A percentile compares a stretch with the other conserved stretches of the same genome.
phyloP scores from a whole-genome alignment of 2,888 invertebrate genomes.

The Drosophila anomalata region DNA sequence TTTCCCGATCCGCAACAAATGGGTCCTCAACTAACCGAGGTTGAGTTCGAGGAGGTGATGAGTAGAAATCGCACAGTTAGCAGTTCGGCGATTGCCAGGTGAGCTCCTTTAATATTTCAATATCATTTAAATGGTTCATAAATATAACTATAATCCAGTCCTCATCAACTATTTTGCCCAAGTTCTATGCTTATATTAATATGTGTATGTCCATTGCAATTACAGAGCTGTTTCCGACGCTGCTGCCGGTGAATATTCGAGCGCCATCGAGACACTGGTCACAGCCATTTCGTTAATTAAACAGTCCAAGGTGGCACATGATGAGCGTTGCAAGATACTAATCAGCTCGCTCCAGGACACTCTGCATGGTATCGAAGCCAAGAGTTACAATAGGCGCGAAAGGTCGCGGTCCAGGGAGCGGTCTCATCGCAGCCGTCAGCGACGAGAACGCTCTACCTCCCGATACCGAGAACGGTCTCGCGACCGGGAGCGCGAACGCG shows the following conservation, averaged over 20 bases:
- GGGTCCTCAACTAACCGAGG: constrained; percentile 90
- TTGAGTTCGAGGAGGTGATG: constrained; percentile 99
- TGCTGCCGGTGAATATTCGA: constrained; percentile 98
- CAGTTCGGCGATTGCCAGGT: constrained; percentile 95
- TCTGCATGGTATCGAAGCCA: constrained; percentile 97
- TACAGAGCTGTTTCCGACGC: constrained; percentile 97
- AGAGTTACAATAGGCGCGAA: constrained; percentile 94
- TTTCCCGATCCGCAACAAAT: constrained; percentile 84
- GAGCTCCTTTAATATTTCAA: not conserved
- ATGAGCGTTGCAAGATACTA: constrained; percentile 98
- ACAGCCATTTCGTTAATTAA: constrained; percentile 99
- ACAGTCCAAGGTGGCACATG: constrained; percentile 93
- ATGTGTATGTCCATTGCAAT: not conserved
- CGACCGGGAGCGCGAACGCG: constrained; percentile 87
- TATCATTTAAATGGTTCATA: too few relatives aligned
- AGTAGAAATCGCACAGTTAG: constrained; percentile 98
- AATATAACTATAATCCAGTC: too few relatives aligned
- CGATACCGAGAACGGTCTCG: constrained; percentile 89
- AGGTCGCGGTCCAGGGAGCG: constrained; percentile 85
- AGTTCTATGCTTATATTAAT: constrained; percentile 9
- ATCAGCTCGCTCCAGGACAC: constrained; percentile 99
- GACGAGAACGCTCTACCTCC: constrained; percentile 85
- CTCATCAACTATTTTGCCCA: too few relatives aligned
- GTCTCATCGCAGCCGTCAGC: constrained; percentile 84
- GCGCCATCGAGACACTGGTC: constrained; percentile 98